A percentile compares a stretch with the other conserved stretches of the same genome.
Evolutionary conservation across 2,113 vertebrate species (phyloP).

Genomic region (Glaucomys volans): DNA sequence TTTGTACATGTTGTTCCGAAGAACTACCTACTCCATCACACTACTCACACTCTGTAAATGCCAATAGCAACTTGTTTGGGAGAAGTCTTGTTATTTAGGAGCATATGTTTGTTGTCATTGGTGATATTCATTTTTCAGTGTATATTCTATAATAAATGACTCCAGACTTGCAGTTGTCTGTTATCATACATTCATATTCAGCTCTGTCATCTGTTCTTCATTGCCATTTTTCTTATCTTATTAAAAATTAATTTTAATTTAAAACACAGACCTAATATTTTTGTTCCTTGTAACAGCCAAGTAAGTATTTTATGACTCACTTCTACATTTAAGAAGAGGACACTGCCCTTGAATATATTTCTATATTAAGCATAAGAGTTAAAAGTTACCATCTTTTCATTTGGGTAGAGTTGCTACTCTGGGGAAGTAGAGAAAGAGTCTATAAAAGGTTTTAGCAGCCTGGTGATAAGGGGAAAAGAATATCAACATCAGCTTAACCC

Average conservation of each 20-base stretch:
- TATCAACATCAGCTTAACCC: slow-evolving; percentile 27
- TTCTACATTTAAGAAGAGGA: neutral
- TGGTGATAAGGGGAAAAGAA: neutral
- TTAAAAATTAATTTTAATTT: slow-evolving; percentile 52
- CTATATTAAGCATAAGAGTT: neutral
- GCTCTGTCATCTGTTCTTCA: neutral
- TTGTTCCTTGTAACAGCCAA: neutral
- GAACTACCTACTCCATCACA: neutral
- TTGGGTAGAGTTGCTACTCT: neutral
- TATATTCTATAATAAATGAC: neutral
- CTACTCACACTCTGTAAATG: neutral
- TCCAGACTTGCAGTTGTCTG: neutral
- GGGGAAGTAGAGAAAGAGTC: neutral
- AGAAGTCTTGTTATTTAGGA: neutral
- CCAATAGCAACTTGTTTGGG: neutral
- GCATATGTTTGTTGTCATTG: neutral
- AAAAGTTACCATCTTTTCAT: slow-evolving; percentile 15
- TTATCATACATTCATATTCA: slow-evolving; percentile 17
- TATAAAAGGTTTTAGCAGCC: neutral
- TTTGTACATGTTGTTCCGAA: slow-evolving; percentile 1
- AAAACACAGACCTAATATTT: neutral
- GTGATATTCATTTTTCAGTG: neutral
- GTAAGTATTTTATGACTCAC: neutral
- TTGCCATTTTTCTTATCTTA: slow-evolving; percentile 32
- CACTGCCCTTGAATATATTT: neutral